Evolutionary conservation across 2,888 invertebrate species (phyloP).

Genomic region (Drosophila mayaguana): DNA sequence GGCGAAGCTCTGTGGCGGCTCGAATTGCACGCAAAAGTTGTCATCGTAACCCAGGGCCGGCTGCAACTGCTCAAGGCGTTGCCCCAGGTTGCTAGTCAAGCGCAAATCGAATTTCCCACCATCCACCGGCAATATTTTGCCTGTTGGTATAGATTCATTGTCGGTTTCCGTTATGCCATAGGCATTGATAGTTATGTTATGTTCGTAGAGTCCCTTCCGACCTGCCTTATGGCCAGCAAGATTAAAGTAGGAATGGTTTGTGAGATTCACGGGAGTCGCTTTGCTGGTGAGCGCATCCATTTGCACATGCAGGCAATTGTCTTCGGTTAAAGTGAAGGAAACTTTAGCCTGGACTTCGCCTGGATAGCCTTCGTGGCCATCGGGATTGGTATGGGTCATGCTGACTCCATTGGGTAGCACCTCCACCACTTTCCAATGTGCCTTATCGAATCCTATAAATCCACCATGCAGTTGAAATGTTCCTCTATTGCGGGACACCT

Average conservation of each 20-base stretch:
- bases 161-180: conserved; percentile 91
- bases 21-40: conserved; percentile 90
- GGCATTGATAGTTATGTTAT: conserved; percentile 90
- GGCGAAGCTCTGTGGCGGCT: conserved; percentile 74
- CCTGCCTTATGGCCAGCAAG: conserved; percentile 93
- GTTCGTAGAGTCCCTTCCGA: conserved; percentile 88
- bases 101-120: conserved; percentile 91
- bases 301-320: conserved; percentile 90
- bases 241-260: conserved; percentile 96
- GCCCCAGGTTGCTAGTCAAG: conserved; percentile 88
- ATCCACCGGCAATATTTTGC: conserved; percentile 89
- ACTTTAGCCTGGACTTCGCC: conserved; percentile 91
- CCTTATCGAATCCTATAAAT: conserved; percentile 92
- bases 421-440: conserved; percentile 87
- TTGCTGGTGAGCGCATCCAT: conserved; percentile 91
- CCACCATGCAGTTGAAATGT: conserved; percentile 94
- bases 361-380: conserved; percentile 95
- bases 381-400: conserved; percentile 91
- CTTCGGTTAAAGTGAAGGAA: conserved; percentile 89
- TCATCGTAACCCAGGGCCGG: conserved; percentile 92
- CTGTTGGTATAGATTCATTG: conserved; percentile 90
- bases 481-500: conserved; percentile 90
- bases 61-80: conserved; percentile 88
- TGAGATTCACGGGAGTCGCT: conserved; percentile 93
- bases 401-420: conserved; percentile 86